Percentiles rank a stretch among this genome's conserved stretches.
These are phyloP conservation scores for Hemicentrotus pulcherrimus DNA, from an alignment of 35 echinoderm and acorn worm genomes.

Conservation along the genomic window DNA sequence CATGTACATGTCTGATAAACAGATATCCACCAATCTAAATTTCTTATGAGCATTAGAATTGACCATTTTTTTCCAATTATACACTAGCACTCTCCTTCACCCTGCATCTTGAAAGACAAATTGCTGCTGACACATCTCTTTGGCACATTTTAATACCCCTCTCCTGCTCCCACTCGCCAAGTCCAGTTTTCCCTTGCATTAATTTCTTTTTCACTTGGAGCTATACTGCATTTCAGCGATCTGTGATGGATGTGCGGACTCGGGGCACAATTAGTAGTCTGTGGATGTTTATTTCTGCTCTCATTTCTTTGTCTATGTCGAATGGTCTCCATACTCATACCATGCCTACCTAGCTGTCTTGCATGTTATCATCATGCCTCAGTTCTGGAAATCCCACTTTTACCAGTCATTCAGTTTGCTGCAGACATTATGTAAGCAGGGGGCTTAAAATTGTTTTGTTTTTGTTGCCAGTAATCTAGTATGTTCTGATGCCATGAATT, in stretches of 20 bases:
- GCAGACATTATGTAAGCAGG: no score
- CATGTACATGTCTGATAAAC: background rate
- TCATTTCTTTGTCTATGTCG: background rate
- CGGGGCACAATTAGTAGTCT: constrained; percentile 29
- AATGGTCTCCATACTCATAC: background rate
- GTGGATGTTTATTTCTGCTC: constrained; percentile 34
- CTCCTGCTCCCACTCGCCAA: background rate
- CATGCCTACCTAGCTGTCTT: background rate
- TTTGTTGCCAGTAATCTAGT: no score
- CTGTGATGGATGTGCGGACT: constrained; percentile 18
- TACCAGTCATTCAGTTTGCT: no score
- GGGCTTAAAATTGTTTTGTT: no score
- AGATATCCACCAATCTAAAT: background rate
- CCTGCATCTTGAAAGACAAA: background rate
- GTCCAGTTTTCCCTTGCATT: background rate
- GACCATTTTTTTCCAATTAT: background rate
- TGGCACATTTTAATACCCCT: constrained; percentile 32
- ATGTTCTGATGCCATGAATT: no score
- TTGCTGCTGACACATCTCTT: constrained; percentile 20
- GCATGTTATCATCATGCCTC: background rate
- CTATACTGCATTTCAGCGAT: background rate
- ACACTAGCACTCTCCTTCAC: background rate
- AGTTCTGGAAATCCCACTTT: background rate
- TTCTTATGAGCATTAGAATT: background rate
- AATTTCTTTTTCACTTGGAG: background rate